Evolutionary conservation across 1,140 invertebrate species (phyloP).

Genomic region (Hypsibius dujardini): DNA sequence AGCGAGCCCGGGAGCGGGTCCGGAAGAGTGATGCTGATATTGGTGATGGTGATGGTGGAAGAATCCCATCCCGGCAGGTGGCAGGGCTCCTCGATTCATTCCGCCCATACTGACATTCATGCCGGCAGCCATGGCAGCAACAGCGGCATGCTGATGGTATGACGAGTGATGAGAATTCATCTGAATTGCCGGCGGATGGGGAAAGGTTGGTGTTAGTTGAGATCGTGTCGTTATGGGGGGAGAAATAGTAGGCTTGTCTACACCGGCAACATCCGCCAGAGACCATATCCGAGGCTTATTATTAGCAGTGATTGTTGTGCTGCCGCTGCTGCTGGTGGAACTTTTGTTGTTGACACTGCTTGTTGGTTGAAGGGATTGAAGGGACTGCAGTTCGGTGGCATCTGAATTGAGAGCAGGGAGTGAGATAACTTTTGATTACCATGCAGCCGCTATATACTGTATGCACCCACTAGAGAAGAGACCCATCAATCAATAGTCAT

Average conservation of each 20-base stretch:
- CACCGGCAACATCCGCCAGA: conserved; percentile 66
- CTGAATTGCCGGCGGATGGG: background rate
- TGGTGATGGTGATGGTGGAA: background rate
- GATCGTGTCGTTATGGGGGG: background rate
- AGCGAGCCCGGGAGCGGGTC: background rate
- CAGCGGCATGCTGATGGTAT: background rate
- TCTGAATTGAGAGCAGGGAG: background rate
- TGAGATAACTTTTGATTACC: background rate
- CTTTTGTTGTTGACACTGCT: background rate
- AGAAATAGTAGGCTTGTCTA: background rate
- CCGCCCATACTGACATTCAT: background rate
- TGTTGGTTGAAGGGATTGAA: background rate
- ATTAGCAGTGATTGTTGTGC: background rate
- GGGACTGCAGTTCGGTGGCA: background rate
- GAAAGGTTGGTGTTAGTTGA: background rate
- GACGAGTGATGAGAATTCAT: background rate
- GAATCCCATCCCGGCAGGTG: background rate
- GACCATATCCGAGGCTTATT: conserved; percentile 89
- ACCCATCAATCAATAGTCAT: conserved; percentile 10
- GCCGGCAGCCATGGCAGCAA: background rate
- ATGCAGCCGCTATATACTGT: background rate
- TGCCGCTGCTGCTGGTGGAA: background rate
- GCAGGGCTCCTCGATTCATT: background rate
- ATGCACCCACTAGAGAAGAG: background rate
- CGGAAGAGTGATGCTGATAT: background rate